Evolutionary conservation across 2,888 invertebrate genomes (phyloP).

Genomic region (Latheticus oryzae): DNA sequence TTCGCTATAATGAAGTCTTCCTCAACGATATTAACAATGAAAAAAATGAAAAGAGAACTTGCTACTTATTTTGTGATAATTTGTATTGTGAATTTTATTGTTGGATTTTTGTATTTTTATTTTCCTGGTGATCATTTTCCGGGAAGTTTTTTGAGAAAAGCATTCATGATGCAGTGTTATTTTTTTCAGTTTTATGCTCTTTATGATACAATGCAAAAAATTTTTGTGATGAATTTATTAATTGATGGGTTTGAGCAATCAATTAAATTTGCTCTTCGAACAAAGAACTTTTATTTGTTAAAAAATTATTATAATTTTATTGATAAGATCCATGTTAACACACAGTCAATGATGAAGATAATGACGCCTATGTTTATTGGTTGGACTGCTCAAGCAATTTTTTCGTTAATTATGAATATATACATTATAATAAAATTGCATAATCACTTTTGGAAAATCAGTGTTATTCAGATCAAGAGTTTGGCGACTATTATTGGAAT

Average conservation of each 20-base stretch:
- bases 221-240: not conserved
- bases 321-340: not conserved
- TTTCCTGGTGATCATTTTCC: not conserved
- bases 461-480: not conserved
- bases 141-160: not conserved
- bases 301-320: constrained; percentile 6
- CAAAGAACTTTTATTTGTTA: constrained; percentile 1
- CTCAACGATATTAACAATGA: not conserved
- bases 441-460: not conserved
- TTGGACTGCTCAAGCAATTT: constrained; percentile 1
- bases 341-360: constrained; percentile 2
- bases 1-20: not conserved
- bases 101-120: not conserved
- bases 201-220: not conserved
- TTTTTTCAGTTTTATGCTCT: not conserved
- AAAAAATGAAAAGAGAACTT: no score
- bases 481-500: constrained; percentile 4
- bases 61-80: not conserved
- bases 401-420: constrained; percentile 8
- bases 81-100: not conserved
- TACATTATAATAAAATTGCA: constrained; percentile 7
- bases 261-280: no score
- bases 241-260: no score
- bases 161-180: not conserved
- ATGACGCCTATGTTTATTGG: not conserved